Percentiles rank a stretch among this genome's conserved stretches.
phyloP scores from a whole-genome alignment of 2,797 vertebrate genomes.

The Cacajao melanocephalus region DNA sequence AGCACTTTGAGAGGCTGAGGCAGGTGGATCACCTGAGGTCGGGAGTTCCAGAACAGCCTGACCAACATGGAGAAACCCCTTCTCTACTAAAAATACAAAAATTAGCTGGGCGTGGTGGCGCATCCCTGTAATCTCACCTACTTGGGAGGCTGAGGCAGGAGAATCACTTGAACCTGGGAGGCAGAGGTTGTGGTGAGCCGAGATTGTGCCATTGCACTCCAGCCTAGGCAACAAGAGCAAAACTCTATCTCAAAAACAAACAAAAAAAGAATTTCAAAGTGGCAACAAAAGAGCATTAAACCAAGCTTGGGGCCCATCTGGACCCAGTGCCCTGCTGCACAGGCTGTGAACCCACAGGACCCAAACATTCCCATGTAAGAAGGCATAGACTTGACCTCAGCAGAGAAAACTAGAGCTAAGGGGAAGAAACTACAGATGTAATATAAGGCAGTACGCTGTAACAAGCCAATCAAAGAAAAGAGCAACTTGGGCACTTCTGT shows the following conservation, averaged over 20 bases:
- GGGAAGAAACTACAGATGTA: neutral
- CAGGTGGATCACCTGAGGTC: neutral
- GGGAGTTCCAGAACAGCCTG: neutral
- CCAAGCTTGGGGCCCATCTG: neutral
- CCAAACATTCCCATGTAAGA: neutral
- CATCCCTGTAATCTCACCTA: neutral
- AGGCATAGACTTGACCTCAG: neutral
- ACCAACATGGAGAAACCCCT: neutral
- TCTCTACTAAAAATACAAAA: neutral
- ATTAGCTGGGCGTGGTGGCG: neutral
- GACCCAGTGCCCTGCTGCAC: neutral
- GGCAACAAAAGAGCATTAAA: neutral
- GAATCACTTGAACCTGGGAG: neutral
- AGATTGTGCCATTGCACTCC: neutral
- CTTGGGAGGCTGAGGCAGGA: neutral
- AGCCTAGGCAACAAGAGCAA: neutral
- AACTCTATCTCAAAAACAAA: neutral
- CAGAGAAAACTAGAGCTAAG: neutral
- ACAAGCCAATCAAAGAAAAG: neutral
- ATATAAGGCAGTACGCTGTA: neutral
- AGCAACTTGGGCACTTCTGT: neutral
- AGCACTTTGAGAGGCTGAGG: neutral
- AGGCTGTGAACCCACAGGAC: neutral
- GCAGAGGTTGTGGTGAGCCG: neutral
- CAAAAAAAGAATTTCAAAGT: neutral